A percentile compares a stretch with the other conserved stretches of the same genome.
Evolutionary conservation across 2,113 vertebrate genomes (phyloP).

Genomic region (Dolichallabes microphthalmus): DNA sequence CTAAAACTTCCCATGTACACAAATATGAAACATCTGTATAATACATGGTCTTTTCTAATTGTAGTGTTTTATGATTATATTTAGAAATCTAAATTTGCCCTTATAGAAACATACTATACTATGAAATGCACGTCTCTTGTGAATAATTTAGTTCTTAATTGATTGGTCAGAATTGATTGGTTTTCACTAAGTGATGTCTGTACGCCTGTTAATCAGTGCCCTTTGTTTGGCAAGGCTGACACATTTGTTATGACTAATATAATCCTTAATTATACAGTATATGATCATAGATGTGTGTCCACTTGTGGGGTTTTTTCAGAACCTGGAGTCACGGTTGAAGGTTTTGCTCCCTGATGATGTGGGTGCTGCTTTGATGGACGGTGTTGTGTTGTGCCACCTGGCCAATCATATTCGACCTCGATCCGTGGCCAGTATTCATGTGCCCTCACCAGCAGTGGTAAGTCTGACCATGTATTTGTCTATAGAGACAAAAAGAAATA

Average conservation of each 20-base stretch:
- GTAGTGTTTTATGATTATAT: no score
- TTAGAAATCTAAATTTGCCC: no score
- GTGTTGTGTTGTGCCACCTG: slow-evolving; percentile 95
- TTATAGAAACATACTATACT: no score
- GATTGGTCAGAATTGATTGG: background rate
- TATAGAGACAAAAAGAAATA: background rate
- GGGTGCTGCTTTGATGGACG: slow-evolving; percentile 94
- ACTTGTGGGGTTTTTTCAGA: slow-evolving; percentile 72
- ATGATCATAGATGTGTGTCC: background rate
- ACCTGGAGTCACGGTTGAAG: slow-evolving; percentile 91
- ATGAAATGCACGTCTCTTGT: background rate
- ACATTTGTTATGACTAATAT: background rate
- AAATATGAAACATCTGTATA: no score
- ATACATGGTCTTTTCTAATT: no score
- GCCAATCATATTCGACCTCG: slow-evolving; percentile 97
- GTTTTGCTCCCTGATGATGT: slow-evolving; percentile 96
- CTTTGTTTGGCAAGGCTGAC: background rate
- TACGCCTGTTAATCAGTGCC: background rate
- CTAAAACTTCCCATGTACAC: no score
- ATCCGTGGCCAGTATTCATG: slow-evolving; percentile 96
- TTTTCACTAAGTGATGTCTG: background rate
- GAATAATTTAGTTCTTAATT: background rate
- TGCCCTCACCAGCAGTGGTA: slow-evolving; percentile 97
- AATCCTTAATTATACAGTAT: background rate
- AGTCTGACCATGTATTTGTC: slow-evolving; percentile 50